Base-by-base conservation (phyloP, 1,140 invertebrate genomes). In the Drosophila melanica region DNA sequence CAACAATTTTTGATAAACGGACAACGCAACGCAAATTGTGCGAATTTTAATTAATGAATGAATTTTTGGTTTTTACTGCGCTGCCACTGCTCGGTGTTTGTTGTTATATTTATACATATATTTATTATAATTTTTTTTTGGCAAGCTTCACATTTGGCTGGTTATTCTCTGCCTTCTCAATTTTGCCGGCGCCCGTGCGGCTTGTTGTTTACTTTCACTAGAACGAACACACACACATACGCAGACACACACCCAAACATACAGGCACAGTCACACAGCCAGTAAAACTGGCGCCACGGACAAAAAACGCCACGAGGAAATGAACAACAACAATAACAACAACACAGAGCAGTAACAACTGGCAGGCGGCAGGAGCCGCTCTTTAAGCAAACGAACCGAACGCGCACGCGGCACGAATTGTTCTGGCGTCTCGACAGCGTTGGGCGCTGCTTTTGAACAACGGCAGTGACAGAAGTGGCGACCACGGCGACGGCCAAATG, bases 331-430 rank as follows among this genome's bases (percentile, higher is more conserved):
- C 58, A 50, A 41, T 35, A 65, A 54, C 41, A 51, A 60, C 9
- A 23, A 4, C 45, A 9, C 2, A 35, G 33, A 41, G 33, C 16
- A 27, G 35, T 18, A 72, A 10, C 59, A 53, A 63, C 27, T 11
- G 39, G 9, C 59, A 55, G 27, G 35, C 16, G 11, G 6, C 20
- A 39, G 30, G 18, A 67, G 55, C 54, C 57, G 51, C 45, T 59
- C 12, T 42, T 50, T 27, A 55, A 63, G 12, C 42, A 65, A 77
- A 77, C 74, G 81, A 86, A 90, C 82, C 87, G 87, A 79, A 90
- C 87, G 77, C 81, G 87, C 87, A 72, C 79, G 74, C 87, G 69
- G 87, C 79, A 80, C 87, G 82, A 87, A 78, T 82, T 82, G 77
- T 87, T 90, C 87, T 90, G 87, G 55, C 45, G 47, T 62, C 54